phyloP scores from a whole-genome alignment of 2,888 invertebrate species.

The Nomada goodeniana region DNA sequence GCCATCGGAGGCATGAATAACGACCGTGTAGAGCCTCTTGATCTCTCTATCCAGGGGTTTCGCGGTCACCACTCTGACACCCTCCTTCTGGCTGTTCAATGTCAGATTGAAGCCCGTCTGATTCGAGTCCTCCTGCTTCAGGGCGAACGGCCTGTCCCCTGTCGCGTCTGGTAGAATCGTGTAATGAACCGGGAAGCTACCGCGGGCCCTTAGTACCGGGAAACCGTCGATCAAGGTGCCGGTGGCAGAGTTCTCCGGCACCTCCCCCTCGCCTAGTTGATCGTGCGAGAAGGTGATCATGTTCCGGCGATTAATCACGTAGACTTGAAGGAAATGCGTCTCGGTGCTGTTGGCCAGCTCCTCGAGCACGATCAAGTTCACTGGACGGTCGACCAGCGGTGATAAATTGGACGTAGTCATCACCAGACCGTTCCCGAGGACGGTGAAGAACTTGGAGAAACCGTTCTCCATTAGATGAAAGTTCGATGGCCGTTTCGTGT shows the following conservation, averaged over 20 bases:
- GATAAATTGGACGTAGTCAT: slow-evolving; percentile 96
- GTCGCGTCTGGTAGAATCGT: slow-evolving; percentile 90
- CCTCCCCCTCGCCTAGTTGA: slow-evolving; percentile 88
- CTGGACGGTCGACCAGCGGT: slow-evolving; percentile 92
- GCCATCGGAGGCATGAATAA: slow-evolving; percentile 92
- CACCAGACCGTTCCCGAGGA: slow-evolving; percentile 93
- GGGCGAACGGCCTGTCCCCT: slow-evolving; percentile 87
- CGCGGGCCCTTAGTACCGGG: slow-evolving; percentile 90
- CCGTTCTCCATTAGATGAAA: slow-evolving; percentile 91
- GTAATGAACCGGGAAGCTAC: slow-evolving; percentile 90
- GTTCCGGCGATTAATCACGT: slow-evolving; percentile 92
- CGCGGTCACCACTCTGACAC: slow-evolving; percentile 91
- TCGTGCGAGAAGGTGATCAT: slow-evolving; percentile 91
- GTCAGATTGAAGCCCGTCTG: slow-evolving; percentile 84
- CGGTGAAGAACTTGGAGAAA: slow-evolving; percentile 93
- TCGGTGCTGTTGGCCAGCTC: slow-evolving; percentile 92
- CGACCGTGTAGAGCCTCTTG: slow-evolving; percentile 89
- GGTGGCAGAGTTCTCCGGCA: slow-evolving; percentile 91
- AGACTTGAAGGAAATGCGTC: slow-evolving; percentile 92
- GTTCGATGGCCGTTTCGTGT: slow-evolving; percentile 83
- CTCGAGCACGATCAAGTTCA: slow-evolving; percentile 92
- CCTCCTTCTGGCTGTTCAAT: slow-evolving; percentile 82
- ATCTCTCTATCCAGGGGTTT: slow-evolving; percentile 92
- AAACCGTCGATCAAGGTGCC: slow-evolving; percentile 90
- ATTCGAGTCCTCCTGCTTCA: slow-evolving; percentile 87